A percentile compares a stretch with the other conserved stretches of the same genome.
Evolutionary conservation across 1,140 invertebrate genomes (phyloP).

Genomic region (Leptinotarsa defecta): DNA sequence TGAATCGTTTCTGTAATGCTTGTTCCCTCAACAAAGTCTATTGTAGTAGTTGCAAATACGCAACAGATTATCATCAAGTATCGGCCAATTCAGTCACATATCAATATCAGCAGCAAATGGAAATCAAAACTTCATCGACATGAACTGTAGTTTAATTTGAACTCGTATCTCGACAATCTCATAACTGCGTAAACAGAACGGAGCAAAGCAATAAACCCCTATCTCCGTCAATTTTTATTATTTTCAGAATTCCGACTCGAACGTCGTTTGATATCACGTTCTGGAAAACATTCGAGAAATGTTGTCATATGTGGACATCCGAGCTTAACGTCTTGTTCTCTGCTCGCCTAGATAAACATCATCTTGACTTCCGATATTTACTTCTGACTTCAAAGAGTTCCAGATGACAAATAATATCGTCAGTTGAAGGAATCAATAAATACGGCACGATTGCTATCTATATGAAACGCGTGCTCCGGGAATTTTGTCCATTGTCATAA

Average conservation of each 20-base stretch:
- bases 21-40: too few species aligned
- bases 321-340: slow-evolving; percentile 18
- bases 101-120: too few species aligned
- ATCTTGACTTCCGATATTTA: background rate
- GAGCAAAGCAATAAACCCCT: slow-evolving; percentile 1
- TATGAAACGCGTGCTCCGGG: slow-evolving; percentile 26
- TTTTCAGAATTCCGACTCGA: background rate
- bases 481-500: slow-evolving; percentile 15
- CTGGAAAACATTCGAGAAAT: slow-evolving; percentile 16
- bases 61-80: too few species aligned
- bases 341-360: background rate
- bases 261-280: slow-evolving; percentile 3
- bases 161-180: background rate
- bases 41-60: too few species aligned
- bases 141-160: background rate
- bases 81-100: too few species aligned
- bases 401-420: background rate
- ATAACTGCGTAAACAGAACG: background rate
- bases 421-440: background rate
- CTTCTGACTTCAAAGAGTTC: slow-evolving; percentile 21
- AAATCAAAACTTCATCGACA: too few species aligned
- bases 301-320: slow-evolving; percentile 20
- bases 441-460: slow-evolving; percentile 16
- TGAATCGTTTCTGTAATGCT: too few species aligned
- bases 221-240: slow-evolving; percentile 6